These are phyloP conservation scores for Drosophila mimetica DNA, from an alignment of 2,888 invertebrate genomes.

Conservation along the genomic window DNA sequence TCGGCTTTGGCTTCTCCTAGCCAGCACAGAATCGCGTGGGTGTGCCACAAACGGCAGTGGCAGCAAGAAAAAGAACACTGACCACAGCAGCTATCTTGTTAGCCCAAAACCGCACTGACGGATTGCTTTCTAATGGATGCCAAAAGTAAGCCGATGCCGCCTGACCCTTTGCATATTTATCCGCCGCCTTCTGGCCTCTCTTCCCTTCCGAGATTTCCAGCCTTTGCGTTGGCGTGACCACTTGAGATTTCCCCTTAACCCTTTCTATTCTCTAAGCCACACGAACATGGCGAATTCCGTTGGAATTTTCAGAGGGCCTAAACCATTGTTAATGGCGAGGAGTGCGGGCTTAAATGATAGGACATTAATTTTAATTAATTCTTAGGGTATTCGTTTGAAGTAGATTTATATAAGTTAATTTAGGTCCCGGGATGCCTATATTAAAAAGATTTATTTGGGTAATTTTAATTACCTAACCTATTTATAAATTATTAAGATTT, in stretches of 20 bases:
- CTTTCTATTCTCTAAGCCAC: conserved; percentile 17
- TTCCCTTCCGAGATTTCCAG: conserved; percentile 27
- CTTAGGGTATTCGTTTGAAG: not conserved
- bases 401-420: not conserved
- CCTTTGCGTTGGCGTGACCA: conserved; percentile 73
- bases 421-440: too few species aligned
- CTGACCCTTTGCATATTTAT: conserved; percentile 64
- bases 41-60: conserved; percentile 54
- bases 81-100: conserved; percentile 58
- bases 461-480: too few species aligned
- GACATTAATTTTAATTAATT: not conserved
- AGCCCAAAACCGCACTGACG: conserved; percentile 71
- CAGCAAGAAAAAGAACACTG: conserved; percentile 22
- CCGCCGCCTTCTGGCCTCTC: not conserved
- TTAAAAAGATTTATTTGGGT: too few species aligned
- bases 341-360: not conserved
- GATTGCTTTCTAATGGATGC: conserved; percentile 76
- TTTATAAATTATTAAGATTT: too few species aligned
- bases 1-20: conserved; percentile 28
- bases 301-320: conserved; percentile 3
- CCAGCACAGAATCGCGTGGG: conserved; percentile 56
- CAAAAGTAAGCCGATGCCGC: conserved; percentile 60
- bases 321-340: not conserved
- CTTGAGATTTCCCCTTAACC: conserved; percentile 20
- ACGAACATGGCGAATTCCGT: conserved; percentile 33